Conservation (phyloP, 1,140 invertebrate species). For the Lycorma delicatula region DNA sequence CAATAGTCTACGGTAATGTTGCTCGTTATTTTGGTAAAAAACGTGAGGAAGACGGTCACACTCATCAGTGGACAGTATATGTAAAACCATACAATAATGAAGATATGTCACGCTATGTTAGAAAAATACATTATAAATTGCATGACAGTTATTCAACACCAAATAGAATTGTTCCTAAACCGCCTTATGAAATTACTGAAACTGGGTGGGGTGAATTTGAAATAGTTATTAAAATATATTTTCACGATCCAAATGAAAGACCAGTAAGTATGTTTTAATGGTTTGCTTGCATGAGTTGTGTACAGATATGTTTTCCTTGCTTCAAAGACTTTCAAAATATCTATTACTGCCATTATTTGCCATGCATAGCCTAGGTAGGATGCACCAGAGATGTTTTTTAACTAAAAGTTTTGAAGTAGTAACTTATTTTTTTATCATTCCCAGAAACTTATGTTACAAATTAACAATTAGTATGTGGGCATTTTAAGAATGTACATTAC, state of each 20-base stretch:
- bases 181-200: conserved; percentile 95
- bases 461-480: no score
- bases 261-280: conserved; percentile 54
- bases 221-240: conserved; percentile 96
- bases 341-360: background rate
- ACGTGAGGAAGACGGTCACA: conserved; percentile 97
- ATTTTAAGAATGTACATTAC: no score
- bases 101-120: conserved; percentile 91
- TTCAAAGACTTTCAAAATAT: no score
- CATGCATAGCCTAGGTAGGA: background rate
- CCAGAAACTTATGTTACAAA: no score
- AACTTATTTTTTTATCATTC: no score
- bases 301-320: background rate
- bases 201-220: conserved; percentile 99
- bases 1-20: conserved; percentile 94
- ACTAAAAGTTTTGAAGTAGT: no score
- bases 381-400: no score
- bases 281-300: background rate
- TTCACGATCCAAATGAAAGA: conserved; percentile 92
- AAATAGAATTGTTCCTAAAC: conserved; percentile 85
- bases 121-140: conserved; percentile 95
- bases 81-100: conserved; percentile 89
- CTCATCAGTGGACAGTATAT: conserved; percentile 98
- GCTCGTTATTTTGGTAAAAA: conserved; percentile 95
- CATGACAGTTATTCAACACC: conserved; percentile 96